Conservation (phyloP, 2,888 invertebrate species). For the Mesochorus sp. region DNA sequence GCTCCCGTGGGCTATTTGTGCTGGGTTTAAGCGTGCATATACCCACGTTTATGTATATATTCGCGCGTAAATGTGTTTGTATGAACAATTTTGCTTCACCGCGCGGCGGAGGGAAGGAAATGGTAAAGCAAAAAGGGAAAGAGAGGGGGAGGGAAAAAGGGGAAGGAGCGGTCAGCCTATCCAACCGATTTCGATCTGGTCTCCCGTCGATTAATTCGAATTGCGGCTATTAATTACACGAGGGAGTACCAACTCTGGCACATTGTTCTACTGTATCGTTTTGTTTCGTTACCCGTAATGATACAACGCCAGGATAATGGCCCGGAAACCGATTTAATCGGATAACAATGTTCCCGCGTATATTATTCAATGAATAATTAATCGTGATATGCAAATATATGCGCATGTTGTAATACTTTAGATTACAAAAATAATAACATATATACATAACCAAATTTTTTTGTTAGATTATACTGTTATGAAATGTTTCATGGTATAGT, state of each 20-base stretch:
- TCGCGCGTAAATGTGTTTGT: background rate
- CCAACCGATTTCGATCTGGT: conserved; percentile 48
- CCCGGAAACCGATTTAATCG: conserved; percentile 27
- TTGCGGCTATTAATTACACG: conserved; percentile 54
- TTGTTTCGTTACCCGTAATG: conserved; percentile 20
- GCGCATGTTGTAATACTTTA: too few species aligned
- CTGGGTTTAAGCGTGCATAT: background rate
- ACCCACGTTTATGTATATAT: background rate
- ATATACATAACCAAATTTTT: too few species aligned
- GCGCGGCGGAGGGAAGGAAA: background rate
- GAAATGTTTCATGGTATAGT: too few species aligned
- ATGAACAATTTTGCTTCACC: background rate
- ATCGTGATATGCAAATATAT: background rate
- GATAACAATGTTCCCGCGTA: conserved; percentile 9
- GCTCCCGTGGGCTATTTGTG: conserved; percentile 14
- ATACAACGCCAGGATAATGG: conserved; percentile 18
- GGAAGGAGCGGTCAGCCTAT: conserved; percentile 6
- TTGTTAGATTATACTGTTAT: too few species aligned
- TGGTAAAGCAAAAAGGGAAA: background rate
- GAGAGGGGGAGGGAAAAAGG: background rate
- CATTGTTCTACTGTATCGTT: conserved; percentile 12
- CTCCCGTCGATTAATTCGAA: conserved; percentile 53
- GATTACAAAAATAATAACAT: too few species aligned
- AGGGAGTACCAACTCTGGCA: conserved; percentile 20
- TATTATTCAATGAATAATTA: conserved; percentile 37